Evolutionary conservation across 2,888 invertebrate species (phyloP), one percentile per base, ranked within the genome.

Genomic region (Lordiphosa fenestrarum): DNA sequence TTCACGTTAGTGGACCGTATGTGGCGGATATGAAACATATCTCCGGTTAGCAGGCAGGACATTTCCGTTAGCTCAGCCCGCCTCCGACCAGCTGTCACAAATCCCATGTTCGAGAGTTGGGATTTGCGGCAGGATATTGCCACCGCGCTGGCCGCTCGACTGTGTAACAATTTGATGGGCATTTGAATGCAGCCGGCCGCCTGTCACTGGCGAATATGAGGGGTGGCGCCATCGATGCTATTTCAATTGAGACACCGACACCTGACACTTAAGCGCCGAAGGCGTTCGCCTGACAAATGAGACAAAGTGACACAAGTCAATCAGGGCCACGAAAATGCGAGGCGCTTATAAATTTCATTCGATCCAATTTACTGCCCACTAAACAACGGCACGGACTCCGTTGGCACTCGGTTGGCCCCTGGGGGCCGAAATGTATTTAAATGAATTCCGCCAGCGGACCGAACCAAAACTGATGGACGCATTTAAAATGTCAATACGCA

Each of bases 41-140:
- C 88, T 88, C 88, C 89, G 87, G 88, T 85, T 84, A 85, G 78
- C 86, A 84, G 87, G 88, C 88, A 77, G 88, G 88, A 88, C 88
- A 89, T 86, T 85, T 88, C 89, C 88, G 86, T 65, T 59, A 12
- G 35, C 46, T 47, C 15, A 39, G 30, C 35, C 38, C 51, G 36
- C 12, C 40, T 13, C 65, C 60, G 54, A 54, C 48, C 51, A 61
- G 68, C 83, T 77, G 77, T 82, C 84, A 84, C 71, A 82, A 74
- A 66, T 66, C 72, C 57, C 82, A 68, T 60, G 56, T 68, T 54
- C 60, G 57, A 41, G 53, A 49, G 65, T 60, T 73, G 83, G 63
- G 75, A 74, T 67, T 82, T 69, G 76, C 56, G 58, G 63, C 80
- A 77, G 85, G 77, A 84, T 78, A 78, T 78, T 84, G 69, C 85